Conservation (phyloP, 2,113 vertebrate species). For the Chamaetylas fuelleborni region DNA sequence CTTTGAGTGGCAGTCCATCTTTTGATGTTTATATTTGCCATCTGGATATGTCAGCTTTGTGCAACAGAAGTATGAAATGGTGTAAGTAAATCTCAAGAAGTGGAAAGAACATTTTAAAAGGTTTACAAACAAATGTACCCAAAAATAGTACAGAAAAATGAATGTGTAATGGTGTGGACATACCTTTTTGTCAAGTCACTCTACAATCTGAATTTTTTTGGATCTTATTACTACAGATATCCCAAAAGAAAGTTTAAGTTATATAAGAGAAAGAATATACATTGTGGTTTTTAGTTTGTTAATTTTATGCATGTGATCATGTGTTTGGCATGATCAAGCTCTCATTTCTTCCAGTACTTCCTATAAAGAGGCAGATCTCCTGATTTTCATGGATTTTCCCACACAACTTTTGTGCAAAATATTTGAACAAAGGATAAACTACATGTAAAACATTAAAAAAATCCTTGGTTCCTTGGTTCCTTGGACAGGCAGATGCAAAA, state of each 20-base stretch:
- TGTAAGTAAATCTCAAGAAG: constrained; percentile 11
- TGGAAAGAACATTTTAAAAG: not conserved
- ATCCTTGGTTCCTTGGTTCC: not conserved
- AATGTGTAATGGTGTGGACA: not conserved
- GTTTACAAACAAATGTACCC: constrained; percentile 24
- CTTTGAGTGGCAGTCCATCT: constrained; percentile 45
- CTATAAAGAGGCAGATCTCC: not conserved
- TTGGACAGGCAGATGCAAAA: not conserved
- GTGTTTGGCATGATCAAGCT: not conserved
- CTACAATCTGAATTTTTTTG: not conserved
- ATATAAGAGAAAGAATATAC: not conserved
- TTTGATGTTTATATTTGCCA: constrained; percentile 55
- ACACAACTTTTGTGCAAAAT: not conserved
- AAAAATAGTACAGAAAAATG: not conserved
- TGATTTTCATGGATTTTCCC: not conserved
- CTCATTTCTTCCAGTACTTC: not conserved
- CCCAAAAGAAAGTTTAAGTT: not conserved
- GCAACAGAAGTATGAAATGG: not conserved
- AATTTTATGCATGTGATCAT: not conserved
- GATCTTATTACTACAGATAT: not conserved
- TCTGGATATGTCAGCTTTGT: constrained; percentile 57
- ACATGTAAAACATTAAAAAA: not conserved
- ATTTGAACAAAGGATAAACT: not conserved
- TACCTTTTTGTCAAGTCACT: not conserved
- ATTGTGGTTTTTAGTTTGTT: not conserved